A percentile compares a stretch with the other conserved stretches of the same genome.
phyloP scores from a whole-genome alignment of 2,888 invertebrate genomes.

The Galerucella pusilla region DNA sequence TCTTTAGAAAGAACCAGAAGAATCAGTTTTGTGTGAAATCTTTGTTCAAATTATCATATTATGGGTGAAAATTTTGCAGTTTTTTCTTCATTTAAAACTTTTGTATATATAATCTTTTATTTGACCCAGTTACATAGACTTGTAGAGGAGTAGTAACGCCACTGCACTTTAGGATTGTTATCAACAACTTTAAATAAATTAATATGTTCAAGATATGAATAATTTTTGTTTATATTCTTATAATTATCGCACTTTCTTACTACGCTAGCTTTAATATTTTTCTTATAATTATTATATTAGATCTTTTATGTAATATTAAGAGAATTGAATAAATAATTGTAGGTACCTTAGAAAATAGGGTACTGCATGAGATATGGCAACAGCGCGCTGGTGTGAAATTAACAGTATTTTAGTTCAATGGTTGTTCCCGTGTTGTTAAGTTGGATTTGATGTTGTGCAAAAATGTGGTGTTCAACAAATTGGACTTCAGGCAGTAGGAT shows the following conservation, averaged over 20 bases:
- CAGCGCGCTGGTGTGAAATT: conserved; percentile 52
- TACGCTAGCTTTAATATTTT: not conserved
- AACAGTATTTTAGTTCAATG: conserved; percentile 64
- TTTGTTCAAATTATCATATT: too few relatives aligned
- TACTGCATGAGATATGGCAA: not conserved
- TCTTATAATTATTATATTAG: not conserved
- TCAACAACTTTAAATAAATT: not conserved
- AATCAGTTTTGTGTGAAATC: too few relatives aligned
- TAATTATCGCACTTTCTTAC: not conserved
- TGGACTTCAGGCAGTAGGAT: conserved; percentile 82
- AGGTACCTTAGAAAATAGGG: not conserved
- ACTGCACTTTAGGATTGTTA: not conserved
- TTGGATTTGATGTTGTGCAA: conserved; percentile 65
- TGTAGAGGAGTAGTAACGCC: not conserved
- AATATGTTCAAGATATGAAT: not conserved
- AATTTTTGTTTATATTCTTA: too few relatives aligned
- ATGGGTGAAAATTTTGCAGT: too few relatives aligned
- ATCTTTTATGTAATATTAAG: not conserved
- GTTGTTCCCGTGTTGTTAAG: conserved; percentile 63
- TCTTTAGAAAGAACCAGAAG: too few relatives aligned
- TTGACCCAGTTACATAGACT: not conserved
- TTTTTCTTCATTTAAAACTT: not conserved
- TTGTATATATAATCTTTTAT: not conserved
- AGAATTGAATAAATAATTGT: not conserved
- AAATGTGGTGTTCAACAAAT: conserved; percentile 68